Evolutionary conservation across 2,888 invertebrate genomes (phyloP), one percentile per base, ranked within the genome.

Genomic region (Pherbina coryleti): DNA sequence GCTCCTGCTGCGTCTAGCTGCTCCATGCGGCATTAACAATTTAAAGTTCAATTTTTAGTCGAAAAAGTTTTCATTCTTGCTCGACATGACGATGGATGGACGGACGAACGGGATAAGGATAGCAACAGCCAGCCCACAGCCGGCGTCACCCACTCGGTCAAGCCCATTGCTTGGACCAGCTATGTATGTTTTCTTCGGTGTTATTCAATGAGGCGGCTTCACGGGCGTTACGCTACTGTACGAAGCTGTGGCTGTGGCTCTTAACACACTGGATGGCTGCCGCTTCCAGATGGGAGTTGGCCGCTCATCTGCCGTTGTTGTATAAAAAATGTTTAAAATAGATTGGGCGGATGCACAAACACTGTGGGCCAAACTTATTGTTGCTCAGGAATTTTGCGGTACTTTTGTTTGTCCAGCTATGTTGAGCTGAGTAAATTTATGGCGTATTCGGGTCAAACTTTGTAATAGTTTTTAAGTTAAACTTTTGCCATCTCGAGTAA

Each of bases 361-460:
- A 25, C 28, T 62, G 64, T 34, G n/a, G 64, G 51, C 51, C 64
- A 31, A 62, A 25, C 51, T 49, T 34, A 9, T 25, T 44, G 67
- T 19, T 19, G 22, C 28, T 44, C 66, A 14, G 67, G 67, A 44
- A 62, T 22, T 22, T 62, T 28, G 67, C 44, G 53, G 9, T n/a
- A 55, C 51, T 31, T 25, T 44, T 55, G 70, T 70, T 55, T 70
- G 70, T 70, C 19, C 70, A 34, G 70, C 5, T 34, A 53, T 17
- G n/a, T 17, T 31, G 28, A 60, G 60, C 60, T 55, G 67, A 71
- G 77, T 77, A 53, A 77, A 77, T 80, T 80, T 81, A 79, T 80
- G 74, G 79, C 82, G 78, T 81, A 81, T 82, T 81, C 81, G 78
- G 81, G 82, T 80, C 81, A 82, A 83, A 83, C 81, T 83, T 80